Base-by-base conservation (phyloP, 1,140 invertebrate species). In the Watersipora subatra region DNA sequence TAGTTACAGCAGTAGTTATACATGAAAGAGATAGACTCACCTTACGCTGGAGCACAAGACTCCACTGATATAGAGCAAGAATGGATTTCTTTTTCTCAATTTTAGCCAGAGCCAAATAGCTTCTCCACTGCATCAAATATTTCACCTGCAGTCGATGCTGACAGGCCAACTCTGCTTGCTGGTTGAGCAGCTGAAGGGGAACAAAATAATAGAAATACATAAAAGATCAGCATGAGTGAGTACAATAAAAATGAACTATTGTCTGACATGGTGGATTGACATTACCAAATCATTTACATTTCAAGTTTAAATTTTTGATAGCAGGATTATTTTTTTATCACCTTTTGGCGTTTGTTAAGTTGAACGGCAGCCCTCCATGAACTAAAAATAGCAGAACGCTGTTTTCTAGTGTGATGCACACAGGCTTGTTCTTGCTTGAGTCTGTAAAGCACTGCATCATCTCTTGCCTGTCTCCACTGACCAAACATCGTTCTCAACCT, bases 1-100 rank as follows among this genome's bases (percentile, higher is more conserved):
- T n/a, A n/a, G n/a, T n/a, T n/a, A n/a, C n/a, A n/a, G n/a, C n/a
- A n/a, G n/a, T n/a, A n/a, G n/a, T n/a, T n/a, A n/a, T n/a, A n/a
- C n/a, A n/a, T n/a, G n/a, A n/a, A n/a, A n/a, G n/a, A n/a, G n/a
- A n/a, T n/a, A 46, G n/a, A 7, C 64, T 34, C 17, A 76, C 74
- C 69, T 73, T 74, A 57, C 65, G 69, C 55, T 74, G 71, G 28
- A 76, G 66, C 0, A 67, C 67, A 2, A 76, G 55, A 66, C 74
- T 73, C 74, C 74, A 76, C 29, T 76, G 74, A 72, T 72, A 76
- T 17, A 76, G 26, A 12, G 73, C 74, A 26, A 74, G 24, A 26
- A 68, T 59, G 1, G 70, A 70, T 59, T 72, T 72, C 19, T 27
- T 2, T n/a, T 59, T 65, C 3, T 58, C 62, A 61, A 64, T 20